phyloP scores from a whole-genome alignment of 2,113 vertebrate species.

The Bubo scandiacus region DNA sequence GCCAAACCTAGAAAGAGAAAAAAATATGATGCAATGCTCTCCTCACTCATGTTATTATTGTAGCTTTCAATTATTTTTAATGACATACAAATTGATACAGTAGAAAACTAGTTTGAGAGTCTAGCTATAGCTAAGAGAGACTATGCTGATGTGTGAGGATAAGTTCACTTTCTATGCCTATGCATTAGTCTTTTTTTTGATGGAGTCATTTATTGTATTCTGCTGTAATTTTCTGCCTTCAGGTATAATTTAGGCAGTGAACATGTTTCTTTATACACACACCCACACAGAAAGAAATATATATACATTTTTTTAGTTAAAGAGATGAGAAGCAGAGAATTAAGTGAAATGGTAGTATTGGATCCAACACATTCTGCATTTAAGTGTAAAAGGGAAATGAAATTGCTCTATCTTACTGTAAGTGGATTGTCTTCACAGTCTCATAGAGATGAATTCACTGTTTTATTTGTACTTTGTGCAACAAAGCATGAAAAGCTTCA shows the following conservation, averaged over 20 bases:
- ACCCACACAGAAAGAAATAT: neutral
- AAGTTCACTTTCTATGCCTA: neutral
- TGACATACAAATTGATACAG: neutral
- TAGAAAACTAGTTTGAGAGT: neutral
- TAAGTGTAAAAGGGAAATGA: neutral
- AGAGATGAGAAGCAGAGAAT: neutral
- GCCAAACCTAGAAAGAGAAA: neutral
- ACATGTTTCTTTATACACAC: neutral
- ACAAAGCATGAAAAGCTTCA: neutral
- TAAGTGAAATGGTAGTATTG: neutral
- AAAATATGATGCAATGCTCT: neutral
- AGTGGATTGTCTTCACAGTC: neutral
- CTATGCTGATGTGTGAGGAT: too few relatives aligned
- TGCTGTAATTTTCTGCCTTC: neutral
- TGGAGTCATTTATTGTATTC: neutral
- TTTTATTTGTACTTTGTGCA: neutral
- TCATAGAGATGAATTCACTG: neutral
- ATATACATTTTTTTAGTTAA: neutral
- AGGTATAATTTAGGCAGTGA: neutral
- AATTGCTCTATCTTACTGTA: neutral
- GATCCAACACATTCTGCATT: neutral
- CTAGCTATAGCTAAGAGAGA: neutral
- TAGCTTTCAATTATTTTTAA: neutral
- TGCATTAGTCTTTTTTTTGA: neutral
- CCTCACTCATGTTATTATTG: neutral